Evolutionary conservation across 2,113 vertebrate genomes (phyloP), one percentile per base, ranked within the genome.

Genomic region (Trematomus loennbergii): DNA sequence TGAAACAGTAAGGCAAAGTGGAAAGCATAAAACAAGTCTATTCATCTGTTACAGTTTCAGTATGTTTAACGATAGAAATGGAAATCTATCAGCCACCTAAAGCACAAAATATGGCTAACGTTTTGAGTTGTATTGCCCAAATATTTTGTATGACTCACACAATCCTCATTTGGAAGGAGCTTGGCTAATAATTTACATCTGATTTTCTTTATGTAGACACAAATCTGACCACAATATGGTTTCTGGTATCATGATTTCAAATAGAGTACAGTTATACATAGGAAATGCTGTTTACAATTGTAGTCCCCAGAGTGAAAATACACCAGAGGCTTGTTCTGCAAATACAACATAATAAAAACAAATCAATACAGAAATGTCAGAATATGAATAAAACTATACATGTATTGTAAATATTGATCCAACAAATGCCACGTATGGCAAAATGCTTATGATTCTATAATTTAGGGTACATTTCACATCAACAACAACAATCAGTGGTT

Each of bases 71-170:
- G 20, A 49, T 54, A 59, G 20, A 66, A 63, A 70, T 59, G 16
- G 49, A 20, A 76, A 62, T 73, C 33, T 53, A 22, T 69, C 45
- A 48, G 68, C 67, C 72, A 68, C 75, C 15, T 61, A 49, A 76
- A 40, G 72, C 54, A 45, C 54, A 72, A 50, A 25, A 79, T 79
- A 64, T 1, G 25, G 29, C n/a, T 18, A 9, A 12, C 9, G 2
- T n/a, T 48, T 15, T n/a, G 1, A 3, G 29, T 15, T 72, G 53
- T 55, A 36, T 53, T 72, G 48, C 25, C 52, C 46, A 66, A 22
- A 79, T 65, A 25, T 49, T 8, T 65, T 79, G 50, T 50, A 46
- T 64, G 13, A 3, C 3, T 1, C 13, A 45, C 40, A 63, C 25
- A 36, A n/a, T 63, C 59, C n/a, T 4, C 16, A 33, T 58, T 36